phyloP scores from a whole-genome alignment of 2,888 invertebrate species.

The Phyllotreta cruciferae region DNA sequence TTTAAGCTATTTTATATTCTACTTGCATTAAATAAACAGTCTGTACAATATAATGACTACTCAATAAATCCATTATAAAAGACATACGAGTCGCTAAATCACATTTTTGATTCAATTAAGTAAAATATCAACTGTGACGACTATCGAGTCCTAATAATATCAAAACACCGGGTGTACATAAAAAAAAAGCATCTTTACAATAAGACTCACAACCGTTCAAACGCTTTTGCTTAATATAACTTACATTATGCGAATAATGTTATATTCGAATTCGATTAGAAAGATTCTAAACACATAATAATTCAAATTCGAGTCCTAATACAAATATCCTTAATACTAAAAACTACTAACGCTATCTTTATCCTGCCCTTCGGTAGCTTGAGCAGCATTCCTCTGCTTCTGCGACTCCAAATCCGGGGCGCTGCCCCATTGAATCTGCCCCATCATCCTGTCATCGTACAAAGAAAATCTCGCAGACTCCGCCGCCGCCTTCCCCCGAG shows the following conservation, averaged over 20 bases:
- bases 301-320: not conserved
- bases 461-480: slow-evolving; percentile 72
- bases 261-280: no score
- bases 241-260: no score
- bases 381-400: slow-evolving; percentile 35
- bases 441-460: slow-evolving; percentile 90
- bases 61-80: not conserved
- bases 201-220: slow-evolving; percentile 12
- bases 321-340: slow-evolving; percentile 42
- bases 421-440: slow-evolving; percentile 57
- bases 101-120: not conserved
- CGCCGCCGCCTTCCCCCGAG: slow-evolving; percentile 71
- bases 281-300: not conserved
- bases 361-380: slow-evolving; percentile 49
- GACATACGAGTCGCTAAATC: not conserved
- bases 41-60: no score
- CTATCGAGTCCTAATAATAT: not conserved
- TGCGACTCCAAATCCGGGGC: slow-evolving; percentile 59
- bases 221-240: no score
- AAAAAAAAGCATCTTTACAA: slow-evolving; percentile 1
- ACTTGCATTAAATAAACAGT: no score
- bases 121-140: not conserved
- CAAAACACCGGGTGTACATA: slow-evolving; percentile 9
- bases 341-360: slow-evolving; percentile 61
- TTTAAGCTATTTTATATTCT: no score